These are phyloP conservation scores for Melanerpes aurifrons DNA, from an alignment of 2,113 vertebrate species.

Conservation along the genomic window DNA sequence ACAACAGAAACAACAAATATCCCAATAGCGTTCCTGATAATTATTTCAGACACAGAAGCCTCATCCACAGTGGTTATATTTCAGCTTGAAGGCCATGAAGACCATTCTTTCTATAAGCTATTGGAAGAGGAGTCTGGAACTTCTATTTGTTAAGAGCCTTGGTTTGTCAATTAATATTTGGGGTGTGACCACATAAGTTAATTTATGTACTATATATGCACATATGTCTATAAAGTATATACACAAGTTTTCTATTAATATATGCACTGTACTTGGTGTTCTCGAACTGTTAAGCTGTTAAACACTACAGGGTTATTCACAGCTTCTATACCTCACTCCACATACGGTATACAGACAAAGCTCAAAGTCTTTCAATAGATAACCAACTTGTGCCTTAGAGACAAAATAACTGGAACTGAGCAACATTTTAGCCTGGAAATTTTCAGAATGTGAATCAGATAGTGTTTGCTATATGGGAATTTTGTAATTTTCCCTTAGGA, in stretches of 20 bases:
- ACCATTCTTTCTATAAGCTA: neutral
- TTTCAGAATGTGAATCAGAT: neutral
- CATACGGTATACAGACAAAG: rapidly evolving
- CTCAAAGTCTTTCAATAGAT: neutral
- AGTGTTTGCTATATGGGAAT: neutral
- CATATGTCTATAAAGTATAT: neutral
- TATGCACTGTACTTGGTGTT: neutral
- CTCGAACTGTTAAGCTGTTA: neutral
- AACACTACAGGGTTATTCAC: neutral
- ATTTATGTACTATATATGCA: neutral
- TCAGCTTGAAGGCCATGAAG: neutral
- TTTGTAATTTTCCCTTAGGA: neutral
- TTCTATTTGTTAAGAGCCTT: neutral
- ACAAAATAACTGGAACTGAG: neutral
- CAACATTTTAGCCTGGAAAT: neutral
- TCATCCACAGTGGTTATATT: neutral
- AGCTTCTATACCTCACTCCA: neutral
- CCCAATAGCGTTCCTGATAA: neutral
- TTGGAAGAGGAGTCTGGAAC: neutral
- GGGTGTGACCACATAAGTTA: neutral
- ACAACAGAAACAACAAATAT: neutral
- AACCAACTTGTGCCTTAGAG: neutral
- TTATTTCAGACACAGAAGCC: neutral
- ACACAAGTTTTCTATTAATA: neutral
- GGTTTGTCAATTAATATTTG: neutral